Conservation (phyloP, 2,113 vertebrate genomes). For the Etia nguti region DNA sequence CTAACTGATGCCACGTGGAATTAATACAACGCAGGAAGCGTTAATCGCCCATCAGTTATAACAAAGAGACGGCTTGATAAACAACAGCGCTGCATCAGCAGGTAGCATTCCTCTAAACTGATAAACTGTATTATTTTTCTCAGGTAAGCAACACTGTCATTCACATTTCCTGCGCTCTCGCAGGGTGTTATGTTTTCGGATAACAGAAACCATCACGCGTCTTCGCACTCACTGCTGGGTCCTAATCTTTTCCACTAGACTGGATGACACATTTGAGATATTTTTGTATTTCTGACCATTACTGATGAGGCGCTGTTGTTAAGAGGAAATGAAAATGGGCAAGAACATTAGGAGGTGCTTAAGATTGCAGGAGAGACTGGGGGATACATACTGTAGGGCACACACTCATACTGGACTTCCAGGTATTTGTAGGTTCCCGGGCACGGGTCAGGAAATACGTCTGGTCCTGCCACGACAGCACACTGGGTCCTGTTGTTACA, state of each 20-base stretch:
- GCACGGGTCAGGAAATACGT: constrained; percentile 93
- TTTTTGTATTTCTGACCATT: neutral
- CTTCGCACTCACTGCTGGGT: neutral
- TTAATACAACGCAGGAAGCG: neutral
- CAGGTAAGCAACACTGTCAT: constrained; percentile 13
- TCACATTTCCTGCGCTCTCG: neutral
- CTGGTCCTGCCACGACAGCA: constrained; percentile 90
- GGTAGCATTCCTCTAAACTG: neutral
- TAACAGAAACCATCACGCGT: neutral
- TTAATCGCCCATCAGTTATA: constrained; percentile 1
- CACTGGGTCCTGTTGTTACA: constrained; percentile 97
- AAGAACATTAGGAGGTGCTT: neutral
- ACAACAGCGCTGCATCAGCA: neutral
- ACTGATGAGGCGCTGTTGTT: neutral
- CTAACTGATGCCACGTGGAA: neutral
- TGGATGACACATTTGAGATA: neutral
- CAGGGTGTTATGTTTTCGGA: neutral
- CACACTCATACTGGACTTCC: constrained; percentile 96
- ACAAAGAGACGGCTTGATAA: neutral
- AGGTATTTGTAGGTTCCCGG: constrained; percentile 95
- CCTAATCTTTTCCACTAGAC: neutral
- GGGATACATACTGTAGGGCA: constrained; percentile 92
- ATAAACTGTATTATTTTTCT: neutral
- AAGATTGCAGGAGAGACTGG: neutral
- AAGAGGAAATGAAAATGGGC: neutral